Evolutionary conservation across 2,797 vertebrate genomes (phyloP).

Genomic region (Myotis vivesi): DNA sequence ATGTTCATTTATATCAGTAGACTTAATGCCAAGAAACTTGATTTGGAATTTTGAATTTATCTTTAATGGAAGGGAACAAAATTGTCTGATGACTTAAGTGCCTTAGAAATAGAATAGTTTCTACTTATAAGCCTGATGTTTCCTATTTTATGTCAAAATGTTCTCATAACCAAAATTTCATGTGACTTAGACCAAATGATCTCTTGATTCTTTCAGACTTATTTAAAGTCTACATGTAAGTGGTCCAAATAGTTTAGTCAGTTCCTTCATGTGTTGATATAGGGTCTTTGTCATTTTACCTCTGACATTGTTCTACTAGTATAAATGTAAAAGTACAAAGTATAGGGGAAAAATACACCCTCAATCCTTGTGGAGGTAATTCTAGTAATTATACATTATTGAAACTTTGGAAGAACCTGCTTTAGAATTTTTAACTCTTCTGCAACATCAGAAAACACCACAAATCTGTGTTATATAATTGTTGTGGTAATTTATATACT

Average conservation of each 20-base stretch:
- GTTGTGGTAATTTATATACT: background rate
- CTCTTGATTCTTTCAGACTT: background rate
- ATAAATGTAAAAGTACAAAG: background rate
- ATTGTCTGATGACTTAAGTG: background rate
- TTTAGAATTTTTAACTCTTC: conserved; percentile 23
- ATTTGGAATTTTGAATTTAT: background rate
- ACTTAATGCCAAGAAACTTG: background rate
- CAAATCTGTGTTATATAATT: background rate
- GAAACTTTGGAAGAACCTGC: background rate
- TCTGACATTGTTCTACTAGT: background rate
- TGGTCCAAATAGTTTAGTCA: background rate
- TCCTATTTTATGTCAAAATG: background rate
- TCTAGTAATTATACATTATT: background rate
- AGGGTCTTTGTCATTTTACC: background rate
- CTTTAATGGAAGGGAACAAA: background rate
- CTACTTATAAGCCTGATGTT: background rate
- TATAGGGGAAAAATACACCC: background rate
- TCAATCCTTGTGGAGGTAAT: background rate
- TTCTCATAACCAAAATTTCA: conserved; percentile 17
- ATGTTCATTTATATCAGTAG: background rate
- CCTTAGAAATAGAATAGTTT: background rate
- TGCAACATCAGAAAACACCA: background rate
- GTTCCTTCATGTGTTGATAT: background rate
- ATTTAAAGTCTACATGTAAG: background rate
- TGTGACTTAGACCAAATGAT: background rate